Base-by-base conservation (phyloP, 2,888 invertebrate species). In the Sycophila texana region DNA sequence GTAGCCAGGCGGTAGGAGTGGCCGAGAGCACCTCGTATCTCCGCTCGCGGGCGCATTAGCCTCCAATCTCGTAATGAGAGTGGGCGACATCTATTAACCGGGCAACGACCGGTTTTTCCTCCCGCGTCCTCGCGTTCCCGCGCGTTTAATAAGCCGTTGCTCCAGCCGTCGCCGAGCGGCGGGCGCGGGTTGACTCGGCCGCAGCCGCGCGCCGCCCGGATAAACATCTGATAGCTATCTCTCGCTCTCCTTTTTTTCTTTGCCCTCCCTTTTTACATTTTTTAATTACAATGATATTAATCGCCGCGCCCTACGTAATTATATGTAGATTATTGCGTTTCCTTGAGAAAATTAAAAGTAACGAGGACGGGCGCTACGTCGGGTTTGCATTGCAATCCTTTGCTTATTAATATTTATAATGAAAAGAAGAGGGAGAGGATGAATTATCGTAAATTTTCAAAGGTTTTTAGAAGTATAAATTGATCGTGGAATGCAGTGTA, bases 251-350 rank as follows among this genome's bases (percentile, higher is more conserved):
- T 74, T 49, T 61, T 22, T 66, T 65, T 49, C 51, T 75, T 53
- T 51, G 14, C 26, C 72, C 1, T 26, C 30, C 26, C 57, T 4
- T 66, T 77, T 80, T 74, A 68, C 65, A 73, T 77, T 68, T 80
- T 77, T 80, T 80, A 76, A 80, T 80, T 80, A 77, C 68, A 76
- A 74, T 60, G 80, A 80, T 80, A 80, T 80, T 80, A 80, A 80
- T 80, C 80, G 71, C 49, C 63, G 14, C 14, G 26, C 61, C 58
- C 18, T 49, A 18, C 66, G 53, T 77, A 77, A 74, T 80, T 80
- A 63, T 61, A 68, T 65, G 80, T 60, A 80, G 70, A 80, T 80
- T 80, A 74, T 80, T 74, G 70, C 65, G 30, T 77, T 74, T 66
- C 74, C 80, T 55, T 55, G 73, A 55, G 74, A 60, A 70, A 63